Conservation (phyloP, 2,113 vertebrate genomes). For the Malurus alboscapulatus region DNA sequence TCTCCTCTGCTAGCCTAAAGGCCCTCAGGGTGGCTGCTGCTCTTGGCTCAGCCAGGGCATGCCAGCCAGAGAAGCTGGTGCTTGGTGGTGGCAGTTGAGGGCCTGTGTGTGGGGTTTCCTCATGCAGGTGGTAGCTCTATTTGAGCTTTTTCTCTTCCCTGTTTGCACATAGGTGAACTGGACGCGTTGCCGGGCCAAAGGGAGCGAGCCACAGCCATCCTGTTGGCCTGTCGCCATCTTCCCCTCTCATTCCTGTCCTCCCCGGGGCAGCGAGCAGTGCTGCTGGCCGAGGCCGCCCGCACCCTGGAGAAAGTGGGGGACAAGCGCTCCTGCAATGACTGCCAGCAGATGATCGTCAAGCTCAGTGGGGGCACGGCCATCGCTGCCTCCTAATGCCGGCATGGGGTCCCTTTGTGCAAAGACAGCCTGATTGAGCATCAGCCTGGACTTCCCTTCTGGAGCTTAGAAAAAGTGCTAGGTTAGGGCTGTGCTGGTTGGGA, state of each 20-base stretch:
- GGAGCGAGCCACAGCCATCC: constrained; percentile 91
- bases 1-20: neutral
- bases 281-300: constrained; percentile 93
- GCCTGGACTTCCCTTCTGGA: constrained; percentile 20
- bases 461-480: constrained; percentile 15
- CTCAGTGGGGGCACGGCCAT: constrained; percentile 92
- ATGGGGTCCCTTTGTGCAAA: neutral
- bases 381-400: constrained; percentile 78
- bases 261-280: constrained; percentile 87
- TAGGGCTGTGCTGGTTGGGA: constrained; percentile 32
- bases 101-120: neutral
- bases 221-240: constrained; percentile 93
- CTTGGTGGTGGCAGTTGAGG: neutral
- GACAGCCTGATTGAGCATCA: neutral
- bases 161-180: constrained; percentile 66
- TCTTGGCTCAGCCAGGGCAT: neutral
- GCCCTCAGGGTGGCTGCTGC: neutral
- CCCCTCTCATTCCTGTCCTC: constrained; percentile 93
- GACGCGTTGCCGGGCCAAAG: constrained; percentile 87
- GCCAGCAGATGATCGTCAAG: constrained; percentile 93
- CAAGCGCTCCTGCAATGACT: constrained; percentile 91
- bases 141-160: neutral
- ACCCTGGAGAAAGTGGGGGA: constrained; percentile 96
- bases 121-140: neutral
- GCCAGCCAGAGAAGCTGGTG: neutral